Evolutionary conservation across 1,140 invertebrate genomes (phyloP).

Genomic region (Helicoverpa zea): DNA sequence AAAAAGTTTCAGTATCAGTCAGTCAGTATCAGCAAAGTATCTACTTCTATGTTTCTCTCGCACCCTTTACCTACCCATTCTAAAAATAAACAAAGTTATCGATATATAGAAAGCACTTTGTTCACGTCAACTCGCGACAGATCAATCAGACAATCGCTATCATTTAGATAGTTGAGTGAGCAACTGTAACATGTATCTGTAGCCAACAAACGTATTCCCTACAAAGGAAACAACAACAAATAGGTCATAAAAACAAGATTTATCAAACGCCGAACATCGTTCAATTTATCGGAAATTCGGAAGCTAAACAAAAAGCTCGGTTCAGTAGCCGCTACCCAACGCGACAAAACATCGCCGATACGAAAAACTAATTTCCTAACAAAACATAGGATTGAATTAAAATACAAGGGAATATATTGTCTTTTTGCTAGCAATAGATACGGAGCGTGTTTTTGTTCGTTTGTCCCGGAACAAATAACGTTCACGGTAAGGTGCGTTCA

Average conservation of each 20-base stretch:
- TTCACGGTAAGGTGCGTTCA: background rate
- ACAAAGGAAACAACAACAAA: conserved; percentile 27
- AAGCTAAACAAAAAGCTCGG: conserved; percentile 23
- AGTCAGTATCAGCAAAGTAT: too few relatives aligned
- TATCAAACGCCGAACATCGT: conserved; percentile 31
- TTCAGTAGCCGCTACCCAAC: background rate
- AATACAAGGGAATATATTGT: conserved; percentile 36
- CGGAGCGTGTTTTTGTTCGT: conserved; percentile 34
- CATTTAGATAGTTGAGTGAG: background rate
- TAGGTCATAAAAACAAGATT: conserved; percentile 38
- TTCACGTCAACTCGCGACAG: background rate
- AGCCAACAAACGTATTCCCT: conserved; percentile 6
- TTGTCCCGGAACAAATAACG: conserved; percentile 37
- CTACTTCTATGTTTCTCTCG: too few relatives aligned
- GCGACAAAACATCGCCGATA: conserved; percentile 12
- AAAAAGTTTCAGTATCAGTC: too few relatives aligned
- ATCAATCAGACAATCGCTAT: background rate
- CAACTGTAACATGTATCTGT: background rate
- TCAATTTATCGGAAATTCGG: conserved; percentile 28
- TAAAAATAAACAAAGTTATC: too few relatives aligned
- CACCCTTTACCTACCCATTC: too few relatives aligned
- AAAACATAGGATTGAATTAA: conserved; percentile 45
- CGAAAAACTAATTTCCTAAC: conserved; percentile 41
- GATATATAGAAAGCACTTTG: too few relatives aligned
- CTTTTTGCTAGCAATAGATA: conserved; percentile 41